These are phyloP conservation scores for Buphagus erythrorhynchus DNA, from an alignment of 2,797 vertebrate species.

Conservation along the genomic window DNA sequence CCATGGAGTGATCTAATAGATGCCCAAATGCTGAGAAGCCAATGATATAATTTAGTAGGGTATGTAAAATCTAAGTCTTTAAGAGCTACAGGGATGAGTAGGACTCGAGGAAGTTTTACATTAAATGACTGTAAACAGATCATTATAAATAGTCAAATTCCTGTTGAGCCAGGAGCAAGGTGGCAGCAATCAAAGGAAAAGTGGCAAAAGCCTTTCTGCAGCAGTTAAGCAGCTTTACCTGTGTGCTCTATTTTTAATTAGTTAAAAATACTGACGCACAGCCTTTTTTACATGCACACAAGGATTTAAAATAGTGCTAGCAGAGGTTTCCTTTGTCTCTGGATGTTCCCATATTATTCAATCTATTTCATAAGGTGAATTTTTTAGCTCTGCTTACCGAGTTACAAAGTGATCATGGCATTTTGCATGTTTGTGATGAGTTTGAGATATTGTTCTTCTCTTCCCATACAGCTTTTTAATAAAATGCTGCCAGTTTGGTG, in stretches of 20 bases:
- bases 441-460: background rate
- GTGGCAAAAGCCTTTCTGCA: background rate
- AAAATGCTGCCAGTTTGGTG: background rate
- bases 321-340: background rate
- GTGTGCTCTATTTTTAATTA: background rate
- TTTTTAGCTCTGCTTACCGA: background rate
- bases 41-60: background rate
- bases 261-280: background rate
- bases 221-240: background rate
- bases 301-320: background rate
- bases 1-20: background rate
- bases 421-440: background rate
- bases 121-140: background rate
- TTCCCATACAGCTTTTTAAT: slow-evolving; percentile 15
- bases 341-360: background rate
- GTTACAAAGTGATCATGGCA: background rate
- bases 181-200: background rate
- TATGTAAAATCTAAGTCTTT: background rate
- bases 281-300: background rate
- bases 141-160: background rate
- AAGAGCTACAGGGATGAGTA: background rate
- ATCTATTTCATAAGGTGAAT: background rate
- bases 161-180: background rate
- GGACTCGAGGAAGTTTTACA: background rate
- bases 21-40: background rate